phyloP scores from a whole-genome alignment of 2,113 vertebrate genomes.

The Ochotona princeps region DNA sequence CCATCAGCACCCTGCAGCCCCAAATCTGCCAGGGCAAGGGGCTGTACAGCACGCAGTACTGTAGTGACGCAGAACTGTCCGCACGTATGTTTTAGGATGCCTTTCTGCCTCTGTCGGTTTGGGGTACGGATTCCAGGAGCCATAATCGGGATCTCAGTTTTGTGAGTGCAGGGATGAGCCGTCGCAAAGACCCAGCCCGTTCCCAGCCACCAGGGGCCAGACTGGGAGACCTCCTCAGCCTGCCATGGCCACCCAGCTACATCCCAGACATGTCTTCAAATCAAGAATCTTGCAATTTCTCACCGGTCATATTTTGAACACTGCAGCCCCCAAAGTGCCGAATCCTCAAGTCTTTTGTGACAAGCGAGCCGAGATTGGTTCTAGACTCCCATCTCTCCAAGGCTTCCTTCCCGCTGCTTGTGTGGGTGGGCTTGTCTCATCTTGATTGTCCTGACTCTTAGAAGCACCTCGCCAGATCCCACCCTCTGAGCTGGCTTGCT shows the following conservation, averaged over 20 bases:
- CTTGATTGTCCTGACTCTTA: background rate
- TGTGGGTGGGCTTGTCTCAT: accelerated
- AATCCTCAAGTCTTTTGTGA: conserved; percentile 13
- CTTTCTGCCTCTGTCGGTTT: conserved; percentile 81
- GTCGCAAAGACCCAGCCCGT: conserved; percentile 78
- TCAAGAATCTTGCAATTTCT: conserved; percentile 74
- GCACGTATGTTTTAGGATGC: conserved; percentile 71
- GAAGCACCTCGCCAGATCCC: background rate
- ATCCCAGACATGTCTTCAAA: conserved; percentile 72
- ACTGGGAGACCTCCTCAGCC: conserved; percentile 39
- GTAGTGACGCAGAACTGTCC: conserved; percentile 73
- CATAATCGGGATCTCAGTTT: conserved; percentile 79
- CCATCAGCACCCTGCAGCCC: background rate
- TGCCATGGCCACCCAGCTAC: conserved; percentile 59
- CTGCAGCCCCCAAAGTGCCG: conserved; percentile 69
- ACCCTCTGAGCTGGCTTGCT: background rate
- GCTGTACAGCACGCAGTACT: conserved; percentile 43
- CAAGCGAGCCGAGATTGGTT: conserved; percentile 22
- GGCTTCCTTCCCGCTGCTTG: conserved; percentile 53
- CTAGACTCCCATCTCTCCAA: background rate
- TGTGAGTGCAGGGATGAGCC: conserved; percentile 80
- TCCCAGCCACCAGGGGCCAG: conserved; percentile 55
- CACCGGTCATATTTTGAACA: conserved; percentile 54
- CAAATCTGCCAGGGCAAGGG: background rate
- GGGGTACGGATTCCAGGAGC: conserved; percentile 81